Evolutionary conservation across 2,888 invertebrate genomes (phyloP).

Genomic region (Theretra japonica): DNA sequence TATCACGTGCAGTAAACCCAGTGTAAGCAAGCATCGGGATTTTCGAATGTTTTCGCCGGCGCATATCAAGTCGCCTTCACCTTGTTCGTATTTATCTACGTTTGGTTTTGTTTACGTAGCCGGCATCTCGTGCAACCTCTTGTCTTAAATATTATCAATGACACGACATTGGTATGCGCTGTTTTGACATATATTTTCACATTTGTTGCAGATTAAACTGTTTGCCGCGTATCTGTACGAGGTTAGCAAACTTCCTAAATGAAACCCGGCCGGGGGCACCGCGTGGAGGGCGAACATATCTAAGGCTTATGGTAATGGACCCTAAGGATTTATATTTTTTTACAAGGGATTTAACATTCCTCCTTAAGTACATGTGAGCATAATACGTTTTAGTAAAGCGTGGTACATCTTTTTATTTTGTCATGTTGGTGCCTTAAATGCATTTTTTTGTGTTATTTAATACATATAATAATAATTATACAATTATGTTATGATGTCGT

Average conservation of each 20-base stretch:
- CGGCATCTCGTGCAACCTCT: conserved; percentile 17
- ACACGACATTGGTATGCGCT: conserved; percentile 20
- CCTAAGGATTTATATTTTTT: conserved; percentile 6
- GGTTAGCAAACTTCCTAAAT: conserved; percentile 84
- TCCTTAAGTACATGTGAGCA: conserved; percentile 37
- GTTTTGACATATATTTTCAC: conserved; percentile 41
- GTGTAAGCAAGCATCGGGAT: conserved; percentile 14
- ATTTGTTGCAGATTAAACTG: conserved; percentile 91
- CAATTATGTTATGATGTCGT: no score
- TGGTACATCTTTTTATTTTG: conserved; percentile 14
- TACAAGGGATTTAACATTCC: conserved; percentile 32
- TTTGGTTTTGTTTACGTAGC: conserved; percentile 5
- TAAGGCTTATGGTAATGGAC: conserved; percentile 18
- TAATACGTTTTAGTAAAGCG: conserved; percentile 20
- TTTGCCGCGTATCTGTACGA: conserved; percentile 96
- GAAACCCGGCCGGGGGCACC: conserved; percentile 31
- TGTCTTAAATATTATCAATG: conserved; percentile 24
- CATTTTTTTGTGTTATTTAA: no score
- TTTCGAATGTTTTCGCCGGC: conserved; percentile 21
- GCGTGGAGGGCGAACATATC: not conserved
- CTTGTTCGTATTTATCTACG: conserved; percentile 12
- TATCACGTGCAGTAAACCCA: conserved; percentile 28
- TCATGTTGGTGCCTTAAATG: not conserved
- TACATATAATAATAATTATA: not conserved
- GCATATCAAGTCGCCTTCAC: conserved; percentile 6